Conservation (phyloP, 2,888 invertebrate genomes). For the Sphaeridia pumilis region DNA sequence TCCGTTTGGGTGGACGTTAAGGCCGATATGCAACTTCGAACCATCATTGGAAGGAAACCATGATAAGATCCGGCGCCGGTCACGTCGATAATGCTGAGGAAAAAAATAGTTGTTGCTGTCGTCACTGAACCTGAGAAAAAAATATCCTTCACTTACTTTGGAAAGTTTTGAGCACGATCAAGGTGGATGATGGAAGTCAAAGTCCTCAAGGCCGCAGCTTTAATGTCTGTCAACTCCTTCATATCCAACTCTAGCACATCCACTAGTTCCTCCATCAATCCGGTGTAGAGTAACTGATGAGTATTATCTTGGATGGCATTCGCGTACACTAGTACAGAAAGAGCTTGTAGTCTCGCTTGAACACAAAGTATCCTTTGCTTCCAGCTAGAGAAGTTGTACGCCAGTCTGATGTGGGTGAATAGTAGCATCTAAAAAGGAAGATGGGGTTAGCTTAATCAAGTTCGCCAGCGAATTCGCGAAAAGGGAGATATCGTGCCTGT, state of each 20-base stretch:
- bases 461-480: no score
- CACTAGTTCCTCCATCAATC: conserved; percentile 70
- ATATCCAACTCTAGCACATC: conserved; percentile 63
- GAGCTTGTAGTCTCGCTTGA: conserved; percentile 67
- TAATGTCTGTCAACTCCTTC: conserved; percentile 58
- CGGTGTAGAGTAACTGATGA: conserved; percentile 61
- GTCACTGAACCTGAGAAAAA: not conserved
- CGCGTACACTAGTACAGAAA: conserved; percentile 67
- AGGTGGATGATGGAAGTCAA: conserved; percentile 76
- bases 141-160: conserved; percentile 53
- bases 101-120: no score
- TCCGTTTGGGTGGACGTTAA: conserved; percentile 42
- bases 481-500: conserved; percentile 46
- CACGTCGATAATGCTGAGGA: conserved; percentile 66
- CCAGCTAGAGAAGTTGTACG: conserved; percentile 65
- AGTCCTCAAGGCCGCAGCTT: conserved; percentile 70
- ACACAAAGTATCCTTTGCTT: conserved; percentile 64
- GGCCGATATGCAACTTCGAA: conserved; percentile 62
- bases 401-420: conserved; percentile 67
- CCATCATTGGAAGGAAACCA: conserved; percentile 70
- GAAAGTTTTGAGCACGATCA: conserved; percentile 66
- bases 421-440: conserved; percentile 56
- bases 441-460: no score
- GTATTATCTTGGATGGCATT: conserved; percentile 60
- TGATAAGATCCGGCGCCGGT: conserved; percentile 78